These are phyloP conservation scores for Cheilosia grossa DNA, from an alignment of 2,888 invertebrate species.

Conservation along the genomic window DNA sequence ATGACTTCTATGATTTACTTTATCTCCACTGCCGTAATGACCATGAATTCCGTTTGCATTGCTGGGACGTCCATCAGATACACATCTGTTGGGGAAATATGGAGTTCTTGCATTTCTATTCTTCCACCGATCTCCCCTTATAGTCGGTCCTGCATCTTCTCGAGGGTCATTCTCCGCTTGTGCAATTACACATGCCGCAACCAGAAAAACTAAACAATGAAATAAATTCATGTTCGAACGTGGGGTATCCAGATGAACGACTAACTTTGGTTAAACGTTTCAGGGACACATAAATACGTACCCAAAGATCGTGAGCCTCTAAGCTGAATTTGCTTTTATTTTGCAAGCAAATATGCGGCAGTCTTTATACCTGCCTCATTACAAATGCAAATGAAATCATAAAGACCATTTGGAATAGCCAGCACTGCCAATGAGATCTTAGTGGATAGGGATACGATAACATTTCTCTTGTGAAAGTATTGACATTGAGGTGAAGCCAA, in stretches of 20 bases:
- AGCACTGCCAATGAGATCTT: no score
- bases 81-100: constrained; percentile 16
- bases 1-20: no score
- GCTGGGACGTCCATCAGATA: not conserved
- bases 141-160: not conserved
- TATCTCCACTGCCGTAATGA: not conserved
- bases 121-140: no score
- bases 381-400: no score
- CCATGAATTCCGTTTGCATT: not conserved
- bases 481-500: no score
- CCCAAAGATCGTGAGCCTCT: not conserved
- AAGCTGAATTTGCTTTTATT: no score
- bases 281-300: not conserved
- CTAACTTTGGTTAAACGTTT: not conserved
- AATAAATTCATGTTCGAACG: not conserved
- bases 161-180: constrained; percentile 1
- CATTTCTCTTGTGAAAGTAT: no score
- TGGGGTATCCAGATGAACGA: not conserved
- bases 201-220: not conserved
- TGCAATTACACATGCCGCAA: not conserved
- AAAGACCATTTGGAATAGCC: no score
- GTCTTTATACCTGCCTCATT: no score
- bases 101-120: not conserved
- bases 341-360: no score
- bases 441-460: no score